Conservation (phyloP, 2,888 invertebrate species). For the Torymus texanus region DNA sequence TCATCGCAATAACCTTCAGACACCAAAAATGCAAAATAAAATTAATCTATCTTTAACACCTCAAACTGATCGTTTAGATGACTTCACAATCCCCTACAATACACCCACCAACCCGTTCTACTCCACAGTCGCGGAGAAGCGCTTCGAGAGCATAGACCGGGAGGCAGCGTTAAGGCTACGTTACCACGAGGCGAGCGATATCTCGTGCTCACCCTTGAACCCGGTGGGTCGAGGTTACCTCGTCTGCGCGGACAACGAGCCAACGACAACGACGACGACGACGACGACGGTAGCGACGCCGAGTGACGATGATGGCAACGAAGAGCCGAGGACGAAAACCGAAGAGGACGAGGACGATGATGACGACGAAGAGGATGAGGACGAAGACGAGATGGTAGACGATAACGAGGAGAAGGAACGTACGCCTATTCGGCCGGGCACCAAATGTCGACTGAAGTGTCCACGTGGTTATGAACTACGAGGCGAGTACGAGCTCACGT, state of each 20-base stretch:
- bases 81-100: neutral
- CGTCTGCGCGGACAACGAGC: constrained; percentile 72
- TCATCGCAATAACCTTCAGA: no score
- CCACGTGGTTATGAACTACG: constrained; percentile 74
- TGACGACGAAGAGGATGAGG: constrained; percentile 61
- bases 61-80: neutral
- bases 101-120: neutral
- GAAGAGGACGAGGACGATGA: neutral
- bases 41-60: no score
- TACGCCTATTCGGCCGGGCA: constrained; percentile 75
- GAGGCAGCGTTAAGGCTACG: constrained; percentile 37
- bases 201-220: constrained; percentile 74
- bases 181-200: constrained; percentile 39
- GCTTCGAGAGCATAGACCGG: constrained; percentile 41
- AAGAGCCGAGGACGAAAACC: neutral
- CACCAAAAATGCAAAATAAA: no score
- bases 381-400: neutral
- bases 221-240: constrained; percentile 76
- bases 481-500: constrained; percentile 75
- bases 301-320: constrained; percentile 64
- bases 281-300: neutral
- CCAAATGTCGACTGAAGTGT: constrained; percentile 76
- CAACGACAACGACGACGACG: constrained; percentile 60
- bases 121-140: constrained; percentile 45
- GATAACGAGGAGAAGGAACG: constrained; percentile 62